Conservation (phyloP, 2,888 invertebrate genomes). For the Oligia fasciuncula region DNA sequence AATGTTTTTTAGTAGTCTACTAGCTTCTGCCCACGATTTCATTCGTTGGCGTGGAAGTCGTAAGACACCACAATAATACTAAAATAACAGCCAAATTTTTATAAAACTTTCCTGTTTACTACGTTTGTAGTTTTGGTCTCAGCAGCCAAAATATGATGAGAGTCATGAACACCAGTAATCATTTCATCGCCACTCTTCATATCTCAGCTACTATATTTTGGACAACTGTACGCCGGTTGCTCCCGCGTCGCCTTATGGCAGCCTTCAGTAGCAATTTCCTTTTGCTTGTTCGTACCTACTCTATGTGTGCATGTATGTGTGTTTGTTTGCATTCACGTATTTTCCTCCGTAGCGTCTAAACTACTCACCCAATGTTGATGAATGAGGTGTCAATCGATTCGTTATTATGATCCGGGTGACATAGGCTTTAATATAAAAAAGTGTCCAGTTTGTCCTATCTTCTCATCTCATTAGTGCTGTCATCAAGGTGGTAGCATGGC, state of each 20-base stretch:
- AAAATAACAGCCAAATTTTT: not conserved
- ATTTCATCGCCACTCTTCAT: too few relatives aligned
- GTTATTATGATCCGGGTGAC: not conserved
- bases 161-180: too few relatives aligned
- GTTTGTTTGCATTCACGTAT: not conserved
- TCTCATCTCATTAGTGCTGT: not conserved
- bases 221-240: not conserved
- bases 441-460: not conserved
- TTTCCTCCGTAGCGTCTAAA: not conserved
- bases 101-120: not conserved
- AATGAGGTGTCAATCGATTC: not conserved
- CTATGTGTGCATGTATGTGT: not conserved
- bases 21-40: not conserved
- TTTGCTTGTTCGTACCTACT: not conserved
- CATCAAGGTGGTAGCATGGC: not conserved
- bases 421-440: not conserved
- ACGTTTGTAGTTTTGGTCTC: not conserved
- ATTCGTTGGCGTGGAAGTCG: not conserved
- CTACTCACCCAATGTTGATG: not conserved
- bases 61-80: not conserved
- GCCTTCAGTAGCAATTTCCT: too few relatives aligned
- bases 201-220: not conserved
- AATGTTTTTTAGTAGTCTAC: not conserved
- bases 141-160: too few relatives aligned
- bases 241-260: too few relatives aligned